Evolutionary conservation across 2,113 vertebrate species (phyloP), one percentile per base, ranked within the genome.

Genomic region (Pavo muticus): DNA sequence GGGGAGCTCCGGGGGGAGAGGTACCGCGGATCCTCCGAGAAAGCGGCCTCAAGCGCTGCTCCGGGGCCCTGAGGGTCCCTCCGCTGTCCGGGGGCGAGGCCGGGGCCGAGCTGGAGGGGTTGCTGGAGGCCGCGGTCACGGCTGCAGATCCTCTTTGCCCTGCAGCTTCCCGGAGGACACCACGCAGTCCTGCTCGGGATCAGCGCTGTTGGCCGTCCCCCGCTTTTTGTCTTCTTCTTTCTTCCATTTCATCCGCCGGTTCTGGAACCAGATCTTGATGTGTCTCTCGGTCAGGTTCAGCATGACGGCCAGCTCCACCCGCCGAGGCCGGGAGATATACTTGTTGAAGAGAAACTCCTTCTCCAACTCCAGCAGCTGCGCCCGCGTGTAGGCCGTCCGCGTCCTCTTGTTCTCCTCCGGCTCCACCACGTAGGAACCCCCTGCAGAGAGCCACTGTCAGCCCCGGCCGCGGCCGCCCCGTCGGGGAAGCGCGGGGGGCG

Each of bases 291-390:
- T 99, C 94, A 99, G 98, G 98, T 99, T 99, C 84, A 99, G 97
- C 96, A 99, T 99, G 72, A 99, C 98, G 2, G 99, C 99, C 95
- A 99, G 97, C 97, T 99, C 99, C 77, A 99, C 99, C 37, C 99
- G 98, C 45, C 99, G 98, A 0, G 99, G 99, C 92, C 99, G 97
- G 10, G 99, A 99, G 97, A 99, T 99, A 97, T 99, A 99, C 57
- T 99, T 99, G 97, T 99, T 99, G 96, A 99, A 99, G 8, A 99
- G 98, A 91, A 99, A 99, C 90, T 99, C 99, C 94, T 99, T 99
- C 97, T 99, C 99, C 72, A 99, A 97, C 93, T 99, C 99, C 87
- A 99, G 98, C 74, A 99, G 98, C 97, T 99, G 99, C 1, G 99
- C 99, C 42, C 99, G 97, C 2, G 99, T 99, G 97, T 99, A 99